Evolutionary conservation across 2,113 vertebrate genomes (phyloP), one percentile per base, ranked within the genome.

Genomic region (Scartelaos histophorus): DNA sequence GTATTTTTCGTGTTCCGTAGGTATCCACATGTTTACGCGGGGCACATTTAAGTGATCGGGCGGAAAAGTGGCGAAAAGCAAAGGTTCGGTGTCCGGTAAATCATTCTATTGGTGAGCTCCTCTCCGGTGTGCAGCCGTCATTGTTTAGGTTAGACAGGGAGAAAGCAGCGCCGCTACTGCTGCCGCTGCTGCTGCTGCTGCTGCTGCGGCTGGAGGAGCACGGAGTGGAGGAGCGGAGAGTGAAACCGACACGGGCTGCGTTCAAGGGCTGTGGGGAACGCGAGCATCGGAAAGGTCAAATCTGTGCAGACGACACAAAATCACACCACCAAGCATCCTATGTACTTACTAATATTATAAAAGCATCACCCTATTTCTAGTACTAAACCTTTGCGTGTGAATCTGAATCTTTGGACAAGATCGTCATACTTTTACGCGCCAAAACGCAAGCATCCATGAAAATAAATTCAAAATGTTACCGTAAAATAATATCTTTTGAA

Each of bases 1-100:
- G 95, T 97, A 98, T 94, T 98, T 98, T 85, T 98, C 97, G 83
- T 97, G 94, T 71, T 98, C 97, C 57, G 97, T 97, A 64, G 97
- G 97, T 90, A 97, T 95, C 97, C 97, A 98, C 97, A 98, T 98
- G 89, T 89, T 90, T 84, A 88, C 73, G 72, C 70, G 83, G 46
- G 79, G 80, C 61, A 61, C 88, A 84, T 89, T 85, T 65, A 91
- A 67, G 84, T 79, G 71, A 82, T 79, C 2, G 66, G 74, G 66
- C 66, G 77, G 69, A 83, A 70, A 62, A 79, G 86, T 82, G 76
- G 86, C 78, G 77, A 81, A 70, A 82, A 10, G 76, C 77, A 76
- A 76, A 78, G 35, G 71, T 67, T 67, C 0, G 51, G 71, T 66
- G 78, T 76, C 56, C 80, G 67, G 77, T 76, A 81, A 83, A 82